Conservation (phyloP, 1,140 invertebrate genomes). For the Frieseomelitta varia region DNA sequence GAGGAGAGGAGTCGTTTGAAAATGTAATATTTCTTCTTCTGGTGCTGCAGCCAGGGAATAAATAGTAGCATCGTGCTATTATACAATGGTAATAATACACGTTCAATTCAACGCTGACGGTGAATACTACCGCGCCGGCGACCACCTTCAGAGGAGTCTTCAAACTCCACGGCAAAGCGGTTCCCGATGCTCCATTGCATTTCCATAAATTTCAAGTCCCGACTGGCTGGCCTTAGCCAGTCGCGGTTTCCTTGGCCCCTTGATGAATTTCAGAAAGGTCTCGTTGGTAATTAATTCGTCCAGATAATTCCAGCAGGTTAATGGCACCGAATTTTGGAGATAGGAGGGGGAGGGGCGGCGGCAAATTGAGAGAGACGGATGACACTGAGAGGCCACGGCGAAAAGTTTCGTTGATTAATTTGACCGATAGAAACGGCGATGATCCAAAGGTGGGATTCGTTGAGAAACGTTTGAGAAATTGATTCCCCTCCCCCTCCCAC, state of each 20-base stretch:
- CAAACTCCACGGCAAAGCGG: constrained; percentile 3
- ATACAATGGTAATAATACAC: constrained; percentile 38
- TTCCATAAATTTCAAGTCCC: constrained; percentile 28
- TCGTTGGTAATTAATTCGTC: background rate
- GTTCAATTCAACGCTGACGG: constrained; percentile 28
- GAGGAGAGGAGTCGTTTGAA: constrained; percentile 63
- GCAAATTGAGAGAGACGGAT: background rate
- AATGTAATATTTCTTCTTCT: constrained; percentile 78
- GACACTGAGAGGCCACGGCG: background rate
- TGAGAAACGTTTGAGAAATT: background rate
- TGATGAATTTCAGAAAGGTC: background rate
- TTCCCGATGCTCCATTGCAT: constrained; percentile 10
- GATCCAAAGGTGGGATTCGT: background rate
- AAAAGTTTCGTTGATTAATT: background rate
- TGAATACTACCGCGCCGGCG: background rate
- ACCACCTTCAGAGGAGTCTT: background rate
- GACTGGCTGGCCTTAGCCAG: no score
- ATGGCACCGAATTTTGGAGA: background rate
- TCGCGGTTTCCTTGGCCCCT: background rate
- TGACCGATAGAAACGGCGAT: background rate
- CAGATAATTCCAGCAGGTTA: background rate
- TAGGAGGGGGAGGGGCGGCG: no score
- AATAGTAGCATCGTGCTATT: constrained; percentile 70
- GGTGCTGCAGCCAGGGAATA: constrained; percentile 55
- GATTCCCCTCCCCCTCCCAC: no score